These are phyloP conservation scores for Platalea minor DNA, from an alignment of 2,797 vertebrate species.

Conservation along the genomic window DNA sequence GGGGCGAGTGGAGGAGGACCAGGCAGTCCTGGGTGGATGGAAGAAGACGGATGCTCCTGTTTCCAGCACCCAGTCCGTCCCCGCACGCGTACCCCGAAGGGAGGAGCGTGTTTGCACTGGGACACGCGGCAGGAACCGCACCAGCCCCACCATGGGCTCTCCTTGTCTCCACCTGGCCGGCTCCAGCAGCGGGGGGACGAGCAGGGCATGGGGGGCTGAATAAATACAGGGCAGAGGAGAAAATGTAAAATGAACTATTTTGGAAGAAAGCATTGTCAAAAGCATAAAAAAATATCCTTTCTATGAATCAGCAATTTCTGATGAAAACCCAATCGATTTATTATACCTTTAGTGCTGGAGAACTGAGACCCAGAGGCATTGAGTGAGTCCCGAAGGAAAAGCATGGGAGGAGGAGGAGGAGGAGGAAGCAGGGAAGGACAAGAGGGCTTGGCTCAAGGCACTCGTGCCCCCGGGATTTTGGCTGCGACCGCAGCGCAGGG, in stretches of 20 bases:
- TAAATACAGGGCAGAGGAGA: neutral
- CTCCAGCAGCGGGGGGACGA: rapidly evolving
- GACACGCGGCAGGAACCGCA: rapidly evolving
- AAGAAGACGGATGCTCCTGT: rapidly evolving
- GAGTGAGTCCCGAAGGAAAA: neutral
- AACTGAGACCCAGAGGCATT: neutral
- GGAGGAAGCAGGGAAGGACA: too few species aligned
- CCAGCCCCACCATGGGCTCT: neutral
- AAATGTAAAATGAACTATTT: neutral
- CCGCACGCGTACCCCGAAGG: rapidly evolving
- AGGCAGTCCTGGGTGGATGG: rapidly evolving
- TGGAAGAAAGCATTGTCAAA: neutral
- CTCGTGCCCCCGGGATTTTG: neutral
- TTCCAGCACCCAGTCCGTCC: neutral
- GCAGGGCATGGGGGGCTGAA: rapidly evolving
- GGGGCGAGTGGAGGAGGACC: neutral
- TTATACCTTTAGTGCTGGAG: neutral
- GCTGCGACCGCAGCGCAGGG: rapidly evolving
- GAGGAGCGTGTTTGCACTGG: neutral
- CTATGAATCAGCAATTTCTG: neutral
- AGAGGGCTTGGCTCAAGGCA: neutral
- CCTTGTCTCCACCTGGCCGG: neutral
- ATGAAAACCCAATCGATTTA: neutral
- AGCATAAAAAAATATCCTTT: neutral
- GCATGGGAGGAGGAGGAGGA: neutral